A percentile compares a stretch with the other conserved stretches of the same genome.
Conservation (phyloP, 2,888 invertebrate genomes). For the Patella ulyssiponensis region DNA sequence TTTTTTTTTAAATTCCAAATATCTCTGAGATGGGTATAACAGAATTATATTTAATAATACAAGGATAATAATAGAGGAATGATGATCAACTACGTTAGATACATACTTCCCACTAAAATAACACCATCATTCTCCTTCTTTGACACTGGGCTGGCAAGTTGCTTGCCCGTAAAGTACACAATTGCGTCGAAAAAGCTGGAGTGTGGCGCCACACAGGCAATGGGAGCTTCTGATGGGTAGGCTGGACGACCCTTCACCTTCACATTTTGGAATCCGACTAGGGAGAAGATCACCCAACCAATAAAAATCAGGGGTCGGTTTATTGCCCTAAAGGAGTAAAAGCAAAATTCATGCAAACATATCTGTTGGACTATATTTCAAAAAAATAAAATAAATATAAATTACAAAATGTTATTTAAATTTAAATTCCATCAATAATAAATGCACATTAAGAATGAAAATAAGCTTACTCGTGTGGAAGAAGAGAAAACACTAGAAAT, state of each 20-base stretch:
- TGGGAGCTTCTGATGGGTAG: conserved; percentile 62
- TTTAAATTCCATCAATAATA: too few species aligned
- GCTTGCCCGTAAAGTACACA: conserved; percentile 42
- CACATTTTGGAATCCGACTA: conserved; percentile 55
- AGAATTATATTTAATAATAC: too few species aligned
- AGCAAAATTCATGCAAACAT: too few species aligned
- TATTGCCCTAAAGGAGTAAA: conserved; percentile 39
- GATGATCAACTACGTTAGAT: conserved; percentile 4
- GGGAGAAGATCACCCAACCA: conserved; percentile 49
- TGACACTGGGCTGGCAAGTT: conserved; percentile 53
- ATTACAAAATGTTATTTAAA: too few species aligned
- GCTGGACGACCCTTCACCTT: conserved; percentile 49
- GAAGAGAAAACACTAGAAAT: too few species aligned
- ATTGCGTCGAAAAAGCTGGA: conserved; percentile 90
- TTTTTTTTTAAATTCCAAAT: too few species aligned
- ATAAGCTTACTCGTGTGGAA: too few species aligned
- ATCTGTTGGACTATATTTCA: too few species aligned
- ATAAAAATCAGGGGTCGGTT: conserved; percentile 38
- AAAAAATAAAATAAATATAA: too few species aligned
- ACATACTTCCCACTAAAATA: conserved; percentile 70
- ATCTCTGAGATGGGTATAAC: too few species aligned
- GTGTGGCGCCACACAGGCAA: conserved; percentile 90
- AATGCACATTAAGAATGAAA: too few species aligned
- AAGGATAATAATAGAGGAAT: too few species aligned
- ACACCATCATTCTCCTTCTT: conserved; percentile 51